Conservation (phyloP, 2,113 vertebrate genomes). For the Phocoena phocoena region DNA sequence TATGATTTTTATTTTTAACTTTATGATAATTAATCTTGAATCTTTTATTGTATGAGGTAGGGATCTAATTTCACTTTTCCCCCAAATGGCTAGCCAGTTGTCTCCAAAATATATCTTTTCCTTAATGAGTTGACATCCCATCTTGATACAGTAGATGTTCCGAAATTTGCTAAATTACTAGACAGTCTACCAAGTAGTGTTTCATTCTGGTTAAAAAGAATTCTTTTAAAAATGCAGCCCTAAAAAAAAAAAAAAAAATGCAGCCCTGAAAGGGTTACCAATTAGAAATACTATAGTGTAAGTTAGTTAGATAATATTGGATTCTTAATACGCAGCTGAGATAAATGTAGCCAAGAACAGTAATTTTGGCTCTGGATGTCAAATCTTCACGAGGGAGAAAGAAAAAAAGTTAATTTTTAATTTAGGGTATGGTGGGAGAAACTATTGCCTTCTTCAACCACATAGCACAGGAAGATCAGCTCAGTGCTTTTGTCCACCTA, state of each 20-base stretch:
- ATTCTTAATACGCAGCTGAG: neutral
- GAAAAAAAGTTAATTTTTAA: neutral
- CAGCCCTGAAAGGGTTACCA: neutral
- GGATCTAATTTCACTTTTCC: slow-evolving; percentile 25
- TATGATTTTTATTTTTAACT: slow-evolving; percentile 43
- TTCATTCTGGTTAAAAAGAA: neutral
- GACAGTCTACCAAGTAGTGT: neutral
- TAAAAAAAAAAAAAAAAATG: slow-evolving; percentile 32
- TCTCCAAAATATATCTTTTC: neutral
- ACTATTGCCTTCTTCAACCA: neutral
- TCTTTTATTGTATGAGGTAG: neutral
- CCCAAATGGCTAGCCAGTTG: neutral
- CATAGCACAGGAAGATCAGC: too few species aligned
- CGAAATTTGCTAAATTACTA: slow-evolving; percentile 13
- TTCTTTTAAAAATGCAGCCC: neutral
- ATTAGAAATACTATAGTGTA: neutral
- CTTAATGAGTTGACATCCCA: neutral
- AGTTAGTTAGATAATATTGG: neutral
- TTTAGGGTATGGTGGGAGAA: neutral
- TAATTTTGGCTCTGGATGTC: neutral
- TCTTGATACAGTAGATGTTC: neutral
- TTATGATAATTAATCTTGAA: slow-evolving; percentile 4
- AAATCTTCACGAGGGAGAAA: neutral
- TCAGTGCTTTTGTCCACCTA: too few species aligned
- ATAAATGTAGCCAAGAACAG: neutral